Conservation (phyloP, 1,140 invertebrate species). For the Procambarus clarkii region DNA sequence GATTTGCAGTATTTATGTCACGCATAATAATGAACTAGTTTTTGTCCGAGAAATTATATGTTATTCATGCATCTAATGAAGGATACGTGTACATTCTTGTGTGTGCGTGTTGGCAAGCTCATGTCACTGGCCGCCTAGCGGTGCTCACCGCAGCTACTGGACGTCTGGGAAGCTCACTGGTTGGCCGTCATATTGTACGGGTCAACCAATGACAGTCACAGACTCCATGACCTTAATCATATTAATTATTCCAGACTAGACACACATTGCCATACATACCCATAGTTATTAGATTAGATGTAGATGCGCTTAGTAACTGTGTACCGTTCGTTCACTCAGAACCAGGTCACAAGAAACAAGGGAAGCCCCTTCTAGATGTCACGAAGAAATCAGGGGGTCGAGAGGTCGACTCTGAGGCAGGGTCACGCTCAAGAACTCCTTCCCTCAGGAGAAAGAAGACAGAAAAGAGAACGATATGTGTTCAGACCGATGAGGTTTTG, state of each 20-base stretch:
- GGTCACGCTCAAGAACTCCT: constrained; percentile 54
- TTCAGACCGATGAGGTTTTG: constrained; percentile 40
- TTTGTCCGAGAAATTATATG: no score
- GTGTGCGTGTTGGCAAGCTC: constrained; percentile 16
- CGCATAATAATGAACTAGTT: background rate
- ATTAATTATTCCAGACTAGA: background rate
- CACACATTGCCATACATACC: background rate
- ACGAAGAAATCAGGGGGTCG: constrained; percentile 47
- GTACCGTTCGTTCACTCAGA: constrained; percentile 56
- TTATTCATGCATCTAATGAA: no score
- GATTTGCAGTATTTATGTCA: background rate
- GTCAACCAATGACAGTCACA: background rate
- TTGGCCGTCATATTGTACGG: background rate
- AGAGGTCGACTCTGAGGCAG: constrained; percentile 55
- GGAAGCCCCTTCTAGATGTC: constrained; percentile 30
- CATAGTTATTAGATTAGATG: background rate
- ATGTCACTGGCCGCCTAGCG: background rate
- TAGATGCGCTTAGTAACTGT: constrained; percentile 33
- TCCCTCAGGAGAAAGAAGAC: constrained; percentile 50
- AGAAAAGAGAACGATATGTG: constrained; percentile 49
- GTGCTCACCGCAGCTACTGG: background rate
- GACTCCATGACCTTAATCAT: background rate
- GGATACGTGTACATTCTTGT: background rate
- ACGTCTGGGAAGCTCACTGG: background rate
- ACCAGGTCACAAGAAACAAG: constrained; percentile 45